A percentile compares a stretch with the other conserved stretches of the same genome.
Conservation (phyloP, 2,797 vertebrate genomes). For the Parauchenoglanis punctatus region DNA sequence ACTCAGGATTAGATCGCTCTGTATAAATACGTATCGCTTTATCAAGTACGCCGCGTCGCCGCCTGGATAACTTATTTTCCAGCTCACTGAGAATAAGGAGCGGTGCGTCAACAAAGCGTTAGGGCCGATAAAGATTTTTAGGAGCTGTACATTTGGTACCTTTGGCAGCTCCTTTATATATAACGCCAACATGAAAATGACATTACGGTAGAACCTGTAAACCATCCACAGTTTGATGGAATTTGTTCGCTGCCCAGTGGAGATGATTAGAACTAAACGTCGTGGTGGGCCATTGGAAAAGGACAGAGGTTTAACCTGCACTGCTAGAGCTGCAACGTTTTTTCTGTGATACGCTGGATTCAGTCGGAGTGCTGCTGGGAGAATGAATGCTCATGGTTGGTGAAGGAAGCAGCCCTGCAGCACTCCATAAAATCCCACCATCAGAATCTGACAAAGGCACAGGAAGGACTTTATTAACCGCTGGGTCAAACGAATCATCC, state of each 20-base stretch:
- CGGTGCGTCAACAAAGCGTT: conserved; percentile 75
- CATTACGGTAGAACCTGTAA: conserved; percentile 46
- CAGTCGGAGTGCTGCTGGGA: conserved; percentile 63
- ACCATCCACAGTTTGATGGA: conserved; percentile 40
- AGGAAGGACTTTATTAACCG: conserved; percentile 76
- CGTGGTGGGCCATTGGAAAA: conserved; percentile 57
- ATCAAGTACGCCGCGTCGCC: conserved; percentile 68
- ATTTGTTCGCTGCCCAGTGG: conserved; percentile 55
- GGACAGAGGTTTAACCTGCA: conserved; percentile 64
- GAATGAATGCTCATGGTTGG: conserved; percentile 52
- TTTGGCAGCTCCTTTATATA: conserved; percentile 64
- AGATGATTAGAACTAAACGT: conserved; percentile 52
- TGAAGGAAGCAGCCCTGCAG: conserved; percentile 62
- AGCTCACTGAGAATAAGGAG: conserved; percentile 75
- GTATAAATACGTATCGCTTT: conserved; percentile 69
- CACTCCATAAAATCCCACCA: conserved; percentile 67
- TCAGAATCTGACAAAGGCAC: conserved; percentile 76
- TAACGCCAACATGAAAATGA: conserved; percentile 53
- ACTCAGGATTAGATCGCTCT: conserved; percentile 67
- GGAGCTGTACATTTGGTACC: conserved; percentile 55
- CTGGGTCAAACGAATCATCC: conserved; percentile 68
- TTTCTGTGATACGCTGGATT: conserved; percentile 29
- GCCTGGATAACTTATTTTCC: conserved; percentile 78
- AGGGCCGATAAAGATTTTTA: conserved; percentile 58
- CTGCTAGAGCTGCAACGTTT: conserved; percentile 52